phyloP scores from a whole-genome alignment of 2,888 invertebrate genomes.

The Aelia acuminata region DNA sequence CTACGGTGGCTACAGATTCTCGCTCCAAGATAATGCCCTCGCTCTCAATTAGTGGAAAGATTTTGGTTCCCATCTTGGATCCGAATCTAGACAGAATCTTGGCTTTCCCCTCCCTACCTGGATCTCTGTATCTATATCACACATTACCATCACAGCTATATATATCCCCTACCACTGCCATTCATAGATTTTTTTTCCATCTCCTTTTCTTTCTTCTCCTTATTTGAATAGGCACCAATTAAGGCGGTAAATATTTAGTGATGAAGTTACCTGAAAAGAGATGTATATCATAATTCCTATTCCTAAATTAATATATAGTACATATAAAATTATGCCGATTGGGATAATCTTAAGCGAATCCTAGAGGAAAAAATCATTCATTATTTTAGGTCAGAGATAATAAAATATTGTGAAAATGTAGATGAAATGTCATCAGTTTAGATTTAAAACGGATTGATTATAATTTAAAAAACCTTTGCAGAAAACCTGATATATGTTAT shows the following conservation, averaged over 20 bases:
- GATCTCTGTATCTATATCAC: not conserved
- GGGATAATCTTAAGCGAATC: too few species aligned
- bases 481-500: too few species aligned
- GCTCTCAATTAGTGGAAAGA: conserved; percentile 45
- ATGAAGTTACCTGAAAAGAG: not conserved
- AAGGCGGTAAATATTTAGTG: not conserved
- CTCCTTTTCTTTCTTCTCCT: not conserved
- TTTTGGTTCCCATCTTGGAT: conserved; percentile 27
- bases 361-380: too few species aligned
- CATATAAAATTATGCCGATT: too few species aligned
- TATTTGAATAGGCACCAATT: conserved; percentile 12
- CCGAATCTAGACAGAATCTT: conserved; percentile 34
- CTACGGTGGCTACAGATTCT: conserved; percentile 34
- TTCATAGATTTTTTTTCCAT: conserved; percentile 14
- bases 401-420: too few species aligned
- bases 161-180: not conserved
- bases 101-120: not conserved
- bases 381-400: too few species aligned
- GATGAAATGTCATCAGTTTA: too few species aligned
- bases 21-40: not conserved
- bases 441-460: too few species aligned
- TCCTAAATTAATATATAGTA: too few species aligned
- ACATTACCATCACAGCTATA: not conserved
- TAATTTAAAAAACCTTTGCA: too few species aligned
- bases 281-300: not conserved